These are phyloP conservation scores for Aldrovandia affinis DNA, from an alignment of 2,797 vertebrate species.

Conservation along the genomic window DNA sequence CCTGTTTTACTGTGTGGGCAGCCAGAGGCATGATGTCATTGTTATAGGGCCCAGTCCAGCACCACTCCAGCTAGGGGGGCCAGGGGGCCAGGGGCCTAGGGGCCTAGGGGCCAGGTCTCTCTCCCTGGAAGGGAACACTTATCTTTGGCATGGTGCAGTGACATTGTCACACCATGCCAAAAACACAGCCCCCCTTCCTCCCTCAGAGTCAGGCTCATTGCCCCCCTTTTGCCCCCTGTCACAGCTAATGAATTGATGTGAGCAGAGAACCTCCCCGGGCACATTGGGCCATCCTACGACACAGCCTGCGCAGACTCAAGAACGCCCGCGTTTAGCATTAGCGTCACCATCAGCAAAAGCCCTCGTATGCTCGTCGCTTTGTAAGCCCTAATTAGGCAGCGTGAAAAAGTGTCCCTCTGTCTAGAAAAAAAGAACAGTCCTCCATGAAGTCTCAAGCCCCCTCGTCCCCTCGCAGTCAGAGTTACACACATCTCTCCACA, in stretches of 20 bases:
- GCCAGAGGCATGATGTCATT: conserved; percentile 64
- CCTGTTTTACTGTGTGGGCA: conserved; percentile 47
- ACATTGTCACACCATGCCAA: conserved; percentile 56
- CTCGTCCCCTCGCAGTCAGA: not conserved
- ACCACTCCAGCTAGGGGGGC: not conserved
- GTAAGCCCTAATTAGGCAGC: conserved; percentile 72
- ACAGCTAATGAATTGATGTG: not conserved
- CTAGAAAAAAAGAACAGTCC: conserved; percentile 24
- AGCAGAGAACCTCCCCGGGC: not conserved
- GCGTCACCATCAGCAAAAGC: not conserved
- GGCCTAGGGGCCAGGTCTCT: not conserved
- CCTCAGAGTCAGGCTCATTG: not conserved
- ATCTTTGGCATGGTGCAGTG: conserved; percentile 57
- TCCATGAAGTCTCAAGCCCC: not conserved
- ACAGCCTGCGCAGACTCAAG: not conserved
- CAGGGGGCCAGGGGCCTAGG: no score
- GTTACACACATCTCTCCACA: not conserved
- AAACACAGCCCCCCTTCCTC: conserved; percentile 30
- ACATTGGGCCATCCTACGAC: not conserved
- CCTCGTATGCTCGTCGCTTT: conserved; percentile 15
- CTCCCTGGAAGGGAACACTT: not conserved
- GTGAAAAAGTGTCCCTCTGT: conserved; percentile 31
- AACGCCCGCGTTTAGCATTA: not conserved
- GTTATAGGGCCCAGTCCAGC: conserved; percentile 24
- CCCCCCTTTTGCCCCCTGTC: not conserved